phyloP scores from a whole-genome alignment of 2,888 invertebrate genomes.

The Octodonta nipae region DNA sequence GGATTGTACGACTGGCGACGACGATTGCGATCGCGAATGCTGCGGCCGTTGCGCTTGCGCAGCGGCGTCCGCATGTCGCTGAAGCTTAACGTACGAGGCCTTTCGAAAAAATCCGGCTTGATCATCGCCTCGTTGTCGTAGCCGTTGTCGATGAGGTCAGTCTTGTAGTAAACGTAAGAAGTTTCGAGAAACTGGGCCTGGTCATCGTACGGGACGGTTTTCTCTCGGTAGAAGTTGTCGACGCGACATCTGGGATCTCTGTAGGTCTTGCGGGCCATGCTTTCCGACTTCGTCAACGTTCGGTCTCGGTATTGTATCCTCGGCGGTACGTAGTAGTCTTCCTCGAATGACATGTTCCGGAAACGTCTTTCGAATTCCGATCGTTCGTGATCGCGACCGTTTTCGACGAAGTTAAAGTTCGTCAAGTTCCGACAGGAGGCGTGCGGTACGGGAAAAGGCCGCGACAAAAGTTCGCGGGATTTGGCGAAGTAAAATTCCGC shows the following conservation, averaged over 20 bases:
- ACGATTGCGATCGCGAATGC: slow-evolving; percentile 41
- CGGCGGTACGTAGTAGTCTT: slow-evolving; percentile 20
- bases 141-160: slow-evolving; percentile 14
- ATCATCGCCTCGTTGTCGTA: slow-evolving; percentile 5
- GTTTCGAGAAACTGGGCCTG: slow-evolving; percentile 24
- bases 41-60: slow-evolving; percentile 30
- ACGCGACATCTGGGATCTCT: slow-evolving; percentile 18
- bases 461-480: slow-evolving; percentile 52
- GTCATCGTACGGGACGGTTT: slow-evolving; percentile 12
- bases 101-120: slow-evolving; percentile 10
- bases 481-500: slow-evolving; percentile 62
- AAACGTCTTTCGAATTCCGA: slow-evolving; percentile 23
- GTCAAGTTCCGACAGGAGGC: slow-evolving; percentile 31
- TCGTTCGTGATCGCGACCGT: slow-evolving; percentile 9
- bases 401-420: slow-evolving; percentile 15
- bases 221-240: slow-evolving; percentile 4
- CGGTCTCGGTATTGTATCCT: slow-evolving; percentile 26
- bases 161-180: slow-evolving; percentile 28
- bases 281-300: slow-evolving; percentile 35
- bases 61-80: slow-evolving; percentile 24
- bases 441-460: slow-evolving; percentile 37
- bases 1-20: slow-evolving; percentile 46
- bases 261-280: slow-evolving; percentile 34
- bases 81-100: slow-evolving; percentile 25
- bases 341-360: slow-evolving; percentile 26